Conservation (phyloP, 2,888 invertebrate species). For the Clivina fossor region DNA sequence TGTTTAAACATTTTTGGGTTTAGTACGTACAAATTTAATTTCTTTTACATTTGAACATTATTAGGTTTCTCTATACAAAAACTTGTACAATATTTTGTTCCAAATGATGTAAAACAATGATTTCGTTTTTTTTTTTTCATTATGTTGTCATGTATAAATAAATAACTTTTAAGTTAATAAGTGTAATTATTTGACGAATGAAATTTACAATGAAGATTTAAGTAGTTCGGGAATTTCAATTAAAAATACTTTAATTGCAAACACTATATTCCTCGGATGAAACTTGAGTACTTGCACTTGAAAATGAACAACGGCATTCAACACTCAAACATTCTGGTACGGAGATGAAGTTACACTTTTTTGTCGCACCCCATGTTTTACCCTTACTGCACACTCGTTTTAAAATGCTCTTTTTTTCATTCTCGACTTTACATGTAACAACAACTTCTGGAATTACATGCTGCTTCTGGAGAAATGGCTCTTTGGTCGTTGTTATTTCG, state of each 20-base stretch:
- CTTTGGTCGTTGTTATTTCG: constrained; percentile 6
- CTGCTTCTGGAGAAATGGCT: constrained; percentile 23
- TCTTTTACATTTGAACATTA: too few relatives aligned
- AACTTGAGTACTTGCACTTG: constrained; percentile 53
- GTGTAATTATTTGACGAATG: too few relatives aligned
- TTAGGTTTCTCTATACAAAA: too few relatives aligned
- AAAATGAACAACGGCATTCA: constrained; percentile 51
- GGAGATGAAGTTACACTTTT: constrained; percentile 51
- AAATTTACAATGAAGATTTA: too few relatives aligned
- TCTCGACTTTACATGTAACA: constrained; percentile 48
- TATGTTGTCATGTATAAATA: too few relatives aligned
- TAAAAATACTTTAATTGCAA: constrained; percentile 10
- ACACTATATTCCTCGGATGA: constrained; percentile 48
- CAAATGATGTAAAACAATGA: too few relatives aligned
- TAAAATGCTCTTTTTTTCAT: constrained; percentile 50
- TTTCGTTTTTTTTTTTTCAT: too few relatives aligned
- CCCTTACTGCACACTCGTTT: constrained; percentile 49
- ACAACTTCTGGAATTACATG: constrained; percentile 47
- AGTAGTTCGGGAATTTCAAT: constrained; percentile 5
- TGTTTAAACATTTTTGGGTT: too few relatives aligned
- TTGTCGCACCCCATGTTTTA: constrained; percentile 47
- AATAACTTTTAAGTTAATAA: too few relatives aligned
- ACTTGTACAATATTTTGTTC: too few relatives aligned
- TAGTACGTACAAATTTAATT: too few relatives aligned
- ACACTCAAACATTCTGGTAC: constrained; percentile 50